These are phyloP conservation scores for Chaetoderma sp. DNA, from an alignment of 2,888 invertebrate species.

Conservation along the genomic window DNA sequence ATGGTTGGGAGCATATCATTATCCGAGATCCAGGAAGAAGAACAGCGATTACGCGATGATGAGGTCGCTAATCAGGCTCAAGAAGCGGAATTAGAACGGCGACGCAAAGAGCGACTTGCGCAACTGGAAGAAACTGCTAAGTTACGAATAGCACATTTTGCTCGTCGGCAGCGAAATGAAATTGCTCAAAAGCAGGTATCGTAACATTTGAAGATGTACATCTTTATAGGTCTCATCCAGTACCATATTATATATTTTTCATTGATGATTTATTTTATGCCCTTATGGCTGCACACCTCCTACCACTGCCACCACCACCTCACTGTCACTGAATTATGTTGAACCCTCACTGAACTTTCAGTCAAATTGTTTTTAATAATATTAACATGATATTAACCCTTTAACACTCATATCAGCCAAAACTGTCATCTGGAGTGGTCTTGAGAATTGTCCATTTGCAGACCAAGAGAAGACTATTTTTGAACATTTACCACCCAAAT, in stretches of 20 bases:
- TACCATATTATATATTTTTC: background rate
- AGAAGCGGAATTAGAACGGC: conserved; percentile 49
- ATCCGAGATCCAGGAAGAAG: conserved; percentile 65
- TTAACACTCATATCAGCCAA: too few relatives aligned
- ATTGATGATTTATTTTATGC: too few relatives aligned
- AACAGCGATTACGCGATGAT: conserved; percentile 61
- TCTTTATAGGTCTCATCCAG: background rate
- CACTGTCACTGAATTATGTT: too few relatives aligned
- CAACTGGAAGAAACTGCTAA: conserved; percentile 59
- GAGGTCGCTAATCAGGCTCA: conserved; percentile 61
- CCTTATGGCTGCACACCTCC: too few relatives aligned
- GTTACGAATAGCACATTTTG: conserved; percentile 52
- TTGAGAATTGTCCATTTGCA: too few relatives aligned
- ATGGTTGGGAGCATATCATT: conserved; percentile 63
- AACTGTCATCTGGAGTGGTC: too few relatives aligned
- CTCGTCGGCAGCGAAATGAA: conserved; percentile 49
- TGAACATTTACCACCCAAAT: too few relatives aligned
- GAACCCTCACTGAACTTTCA: too few relatives aligned
- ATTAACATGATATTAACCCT: too few relatives aligned
- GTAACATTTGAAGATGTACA: background rate
- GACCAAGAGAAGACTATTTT: too few relatives aligned
- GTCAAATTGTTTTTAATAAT: too few relatives aligned
- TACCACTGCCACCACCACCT: too few relatives aligned
- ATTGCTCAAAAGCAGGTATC: conserved; percentile 53
- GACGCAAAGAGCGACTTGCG: conserved; percentile 47